phyloP scores from a whole-genome alignment of 2,113 vertebrate genomes.

The Carassius auratus region DNA sequence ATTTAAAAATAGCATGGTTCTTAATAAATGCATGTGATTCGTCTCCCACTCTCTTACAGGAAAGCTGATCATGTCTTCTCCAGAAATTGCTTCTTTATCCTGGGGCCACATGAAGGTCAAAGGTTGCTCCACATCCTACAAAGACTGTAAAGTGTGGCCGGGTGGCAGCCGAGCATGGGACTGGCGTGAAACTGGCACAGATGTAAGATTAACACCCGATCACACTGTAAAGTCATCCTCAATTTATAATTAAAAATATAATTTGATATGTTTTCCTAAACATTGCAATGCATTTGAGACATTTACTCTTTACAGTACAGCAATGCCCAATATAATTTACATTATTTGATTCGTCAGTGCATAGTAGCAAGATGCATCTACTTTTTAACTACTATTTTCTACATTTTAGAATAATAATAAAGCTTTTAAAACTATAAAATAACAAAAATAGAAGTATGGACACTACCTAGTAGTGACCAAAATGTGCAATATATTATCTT shows the following conservation, averaged over 20 bases:
- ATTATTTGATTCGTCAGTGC: too few species aligned
- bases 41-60: background rate
- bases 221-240: background rate
- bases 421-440: background rate
- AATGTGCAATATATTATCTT: background rate
- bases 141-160: slow-evolving; percentile 98
- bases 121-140: slow-evolving; percentile 83
- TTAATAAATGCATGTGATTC: background rate
- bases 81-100: slow-evolving; percentile 88
- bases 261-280: background rate
- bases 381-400: too few species aligned
- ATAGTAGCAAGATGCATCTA: too few species aligned
- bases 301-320: too few species aligned
- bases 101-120: slow-evolving; percentile 95
- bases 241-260: background rate
- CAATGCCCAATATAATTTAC: too few species aligned
- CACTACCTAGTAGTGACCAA: background rate
- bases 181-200: slow-evolving; percentile 94
- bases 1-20: background rate
- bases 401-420: too few species aligned
- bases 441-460: background rate
- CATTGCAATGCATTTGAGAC: too few species aligned
- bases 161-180: slow-evolving; percentile 94
- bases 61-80: slow-evolving; percentile 82
- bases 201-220: slow-evolving; percentile 76